Evolutionary conservation across 1,140 invertebrate genomes (phyloP).

Genomic region (Neotoxoptera formosana): DNA sequence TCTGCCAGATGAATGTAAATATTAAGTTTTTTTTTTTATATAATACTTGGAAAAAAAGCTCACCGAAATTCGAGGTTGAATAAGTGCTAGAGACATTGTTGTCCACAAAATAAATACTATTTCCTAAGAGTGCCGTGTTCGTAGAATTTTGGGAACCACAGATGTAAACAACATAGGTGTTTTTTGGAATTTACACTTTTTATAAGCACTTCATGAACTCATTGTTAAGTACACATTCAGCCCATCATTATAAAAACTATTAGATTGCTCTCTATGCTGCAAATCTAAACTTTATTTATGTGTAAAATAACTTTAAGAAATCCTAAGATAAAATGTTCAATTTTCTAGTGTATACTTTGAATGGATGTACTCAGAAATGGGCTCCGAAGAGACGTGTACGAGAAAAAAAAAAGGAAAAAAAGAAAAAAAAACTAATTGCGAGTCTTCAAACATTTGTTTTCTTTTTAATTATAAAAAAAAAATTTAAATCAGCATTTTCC

Average conservation of each 20-base stretch:
- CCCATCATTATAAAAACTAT: background rate
- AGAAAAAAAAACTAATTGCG: background rate
- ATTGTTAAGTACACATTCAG: background rate
- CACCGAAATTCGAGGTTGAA: too few species aligned
- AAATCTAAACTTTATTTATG: background rate
- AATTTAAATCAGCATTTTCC: background rate
- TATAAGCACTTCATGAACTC: background rate
- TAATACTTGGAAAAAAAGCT: too few species aligned
- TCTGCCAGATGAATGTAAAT: too few species aligned
- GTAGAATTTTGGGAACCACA: too few species aligned
- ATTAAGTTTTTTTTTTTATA: too few species aligned
- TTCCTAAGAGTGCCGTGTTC: too few species aligned
- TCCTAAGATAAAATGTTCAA: background rate
- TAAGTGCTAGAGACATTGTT: too few species aligned
- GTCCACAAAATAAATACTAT: too few species aligned
- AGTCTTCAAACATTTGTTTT: background rate
- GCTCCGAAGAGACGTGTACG: background rate
- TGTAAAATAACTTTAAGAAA: background rate
- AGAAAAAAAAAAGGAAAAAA: background rate
- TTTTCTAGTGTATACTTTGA: background rate
- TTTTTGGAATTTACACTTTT: background rate
- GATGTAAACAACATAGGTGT: background rate
- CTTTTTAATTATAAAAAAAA: conserved; percentile 15
- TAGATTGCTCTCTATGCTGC: background rate
- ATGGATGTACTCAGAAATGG: background rate